A percentile compares a stretch with the other conserved stretches of the same genome.
These are phyloP conservation scores for Kryptolebias marmoratus DNA, from an alignment of 2,113 vertebrate genomes.

Conservation along the genomic window DNA sequence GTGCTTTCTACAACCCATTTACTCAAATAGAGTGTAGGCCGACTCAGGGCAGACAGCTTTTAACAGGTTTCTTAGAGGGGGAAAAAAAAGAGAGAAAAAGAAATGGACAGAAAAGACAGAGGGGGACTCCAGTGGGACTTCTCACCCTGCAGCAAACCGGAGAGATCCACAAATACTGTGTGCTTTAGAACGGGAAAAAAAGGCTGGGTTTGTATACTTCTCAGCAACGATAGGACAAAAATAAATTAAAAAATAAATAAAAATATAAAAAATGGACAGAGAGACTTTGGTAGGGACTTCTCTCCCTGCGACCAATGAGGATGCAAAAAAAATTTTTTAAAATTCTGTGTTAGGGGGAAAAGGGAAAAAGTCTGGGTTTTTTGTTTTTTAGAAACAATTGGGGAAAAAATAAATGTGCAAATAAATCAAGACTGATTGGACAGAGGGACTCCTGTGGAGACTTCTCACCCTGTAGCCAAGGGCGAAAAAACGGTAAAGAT, in stretches of 20 bases:
- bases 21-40: slow-evolving; percentile 23
- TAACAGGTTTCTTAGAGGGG: slow-evolving; percentile 44
- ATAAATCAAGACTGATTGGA: no score
- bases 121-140: slow-evolving; percentile 19
- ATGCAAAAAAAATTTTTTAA: no score
- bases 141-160: slow-evolving; percentile 7
- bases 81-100: background rate
- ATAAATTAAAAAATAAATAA: background rate
- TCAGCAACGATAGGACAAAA: background rate
- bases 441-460: no score
- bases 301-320: no score
- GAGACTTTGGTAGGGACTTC: no score
- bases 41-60: slow-evolving; percentile 45
- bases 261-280: no score
- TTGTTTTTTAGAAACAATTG: no score
- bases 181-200: background rate
- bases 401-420: no score
- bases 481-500: no score
- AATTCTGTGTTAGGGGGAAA: no score
- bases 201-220: slow-evolving; percentile 1
- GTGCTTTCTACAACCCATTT: slow-evolving; percentile 4
- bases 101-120: slow-evolving; percentile 44
- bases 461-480: no score
- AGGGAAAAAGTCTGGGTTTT: no score
- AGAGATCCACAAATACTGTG: background rate